These are phyloP conservation scores for Nannobrachium achirus DNA, from an alignment of 2,113 vertebrate genomes.

Conservation along the genomic window DNA sequence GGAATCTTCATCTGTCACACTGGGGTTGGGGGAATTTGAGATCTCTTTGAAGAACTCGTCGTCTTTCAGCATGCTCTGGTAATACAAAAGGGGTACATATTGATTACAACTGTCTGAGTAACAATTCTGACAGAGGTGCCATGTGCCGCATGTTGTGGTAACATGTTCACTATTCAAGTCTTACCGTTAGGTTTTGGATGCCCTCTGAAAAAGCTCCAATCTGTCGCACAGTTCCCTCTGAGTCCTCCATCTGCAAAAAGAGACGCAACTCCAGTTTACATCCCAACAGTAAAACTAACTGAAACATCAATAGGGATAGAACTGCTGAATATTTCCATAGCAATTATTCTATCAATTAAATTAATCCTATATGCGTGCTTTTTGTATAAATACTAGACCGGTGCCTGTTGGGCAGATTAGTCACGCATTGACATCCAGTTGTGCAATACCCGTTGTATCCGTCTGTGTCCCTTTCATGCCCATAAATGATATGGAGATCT, in stretches of 20 bases:
- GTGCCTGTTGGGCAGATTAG: no score
- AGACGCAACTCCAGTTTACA: not conserved
- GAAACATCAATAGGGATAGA: not conserved
- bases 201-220: constrained; percentile 97
- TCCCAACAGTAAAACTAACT: not conserved
- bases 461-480: no score
- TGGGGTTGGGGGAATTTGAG: constrained; percentile 87
- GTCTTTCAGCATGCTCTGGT: constrained; percentile 96
- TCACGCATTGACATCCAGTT: no score
- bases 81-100: constrained; percentile 19
- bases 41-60: constrained; percentile 94
- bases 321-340: no score
- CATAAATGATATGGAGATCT: no score
- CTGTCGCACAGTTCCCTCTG: constrained; percentile 96
- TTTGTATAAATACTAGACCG: no score
- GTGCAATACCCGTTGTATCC: no score
- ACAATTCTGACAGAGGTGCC: no score
- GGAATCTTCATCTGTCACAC: constrained; percentile 92
- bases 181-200: constrained; percentile 98
- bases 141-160: no score
- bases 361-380: no score
- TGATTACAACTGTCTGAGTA: not conserved
- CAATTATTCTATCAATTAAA: no score
- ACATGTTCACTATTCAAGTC: no score
- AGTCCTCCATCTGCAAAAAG: constrained; percentile 93